phyloP scores from a whole-genome alignment of 2,888 invertebrate genomes.

The Argynnis bischoffii region DNA sequence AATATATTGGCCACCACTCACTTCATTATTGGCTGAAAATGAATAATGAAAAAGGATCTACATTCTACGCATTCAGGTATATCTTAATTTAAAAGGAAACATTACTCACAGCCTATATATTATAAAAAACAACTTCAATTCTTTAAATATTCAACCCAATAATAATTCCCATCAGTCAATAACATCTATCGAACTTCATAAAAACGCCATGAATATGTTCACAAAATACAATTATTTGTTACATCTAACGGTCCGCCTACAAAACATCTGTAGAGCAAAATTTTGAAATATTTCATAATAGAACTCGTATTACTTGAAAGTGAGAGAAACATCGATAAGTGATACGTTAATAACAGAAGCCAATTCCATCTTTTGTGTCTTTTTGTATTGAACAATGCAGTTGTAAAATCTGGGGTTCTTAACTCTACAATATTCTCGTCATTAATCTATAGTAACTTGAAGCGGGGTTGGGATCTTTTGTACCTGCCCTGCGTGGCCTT shows the following conservation, averaged over 20 bases:
- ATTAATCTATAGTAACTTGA: constrained; percentile 80
- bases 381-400: constrained; percentile 74
- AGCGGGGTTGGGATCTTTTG: constrained; percentile 73
- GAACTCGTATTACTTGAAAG: constrained; percentile 72
- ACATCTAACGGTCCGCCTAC: constrained; percentile 64
- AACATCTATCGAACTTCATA: neutral
- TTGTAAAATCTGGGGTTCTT: constrained; percentile 82
- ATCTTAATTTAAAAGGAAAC: too few species aligned
- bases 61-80: too few species aligned
- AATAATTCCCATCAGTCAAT: neutral
- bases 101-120: too few species aligned
- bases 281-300: constrained; percentile 64
- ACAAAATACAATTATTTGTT: neutral
- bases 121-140: too few species aligned
- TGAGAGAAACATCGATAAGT: constrained; percentile 76
- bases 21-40: too few species aligned
- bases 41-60: too few species aligned
- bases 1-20: too few species aligned
- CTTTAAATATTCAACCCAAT: too few species aligned
- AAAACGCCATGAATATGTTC: neutral
- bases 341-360: constrained; percentile 81
- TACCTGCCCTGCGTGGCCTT: constrained; percentile 72
- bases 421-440: constrained; percentile 79
- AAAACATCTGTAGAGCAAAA: constrained; percentile 69
- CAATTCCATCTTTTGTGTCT: constrained; percentile 75